Base-by-base conservation (phyloP, 2,888 invertebrate species). In the Lepidonotus clava region DNA sequence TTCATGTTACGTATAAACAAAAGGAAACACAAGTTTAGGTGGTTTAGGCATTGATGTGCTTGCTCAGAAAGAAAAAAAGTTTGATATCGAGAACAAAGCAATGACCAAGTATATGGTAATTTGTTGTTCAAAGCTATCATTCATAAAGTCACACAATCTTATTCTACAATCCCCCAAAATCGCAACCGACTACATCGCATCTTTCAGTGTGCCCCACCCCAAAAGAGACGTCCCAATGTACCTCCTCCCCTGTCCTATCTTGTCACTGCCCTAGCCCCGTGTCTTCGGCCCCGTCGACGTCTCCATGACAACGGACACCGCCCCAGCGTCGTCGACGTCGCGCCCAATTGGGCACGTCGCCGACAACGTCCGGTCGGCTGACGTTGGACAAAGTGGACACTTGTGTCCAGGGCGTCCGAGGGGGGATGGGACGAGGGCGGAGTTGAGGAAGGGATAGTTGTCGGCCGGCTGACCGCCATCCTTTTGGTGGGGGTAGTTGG, bases 321-420 rank as follows among this genome's bases (percentile, higher is more conserved):
- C n/a, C n/a, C 14, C 36, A 76, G 76, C 32, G 36, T 61, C 76
- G 36, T 76, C 38, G n/a, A n/a, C n/a, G 14, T 40, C 76, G 24
- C 38, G 76, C 36, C 76, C 36, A 28, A 36, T 76, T 76, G 76
- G 36, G 36, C 76, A 11, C 38, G 38, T 14, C n/a, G 11, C 14
- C 18, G 32, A 1, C 24, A 11, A 6, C 28, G 14, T 11, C 36
- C 36, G 76, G 76, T 5, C 24, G 36, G 76, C 14, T 36, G 40
- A 38, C 14, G 76, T 11, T 24, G 76, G 40, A 76, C 76, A 76
- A 76, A 76, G 76, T 76, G 76, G 76, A 76, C 76, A 21, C 32
- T 36, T 36, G 61, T 61, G 11, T n/a, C 61, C 61, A 6, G 61
- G 61, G 46, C 6, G 46, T 6, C 6, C 46, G 46, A 18, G 46